phyloP scores from a whole-genome alignment of 1,140 invertebrate genomes.

The Macrotrachela quadricornifera region DNA sequence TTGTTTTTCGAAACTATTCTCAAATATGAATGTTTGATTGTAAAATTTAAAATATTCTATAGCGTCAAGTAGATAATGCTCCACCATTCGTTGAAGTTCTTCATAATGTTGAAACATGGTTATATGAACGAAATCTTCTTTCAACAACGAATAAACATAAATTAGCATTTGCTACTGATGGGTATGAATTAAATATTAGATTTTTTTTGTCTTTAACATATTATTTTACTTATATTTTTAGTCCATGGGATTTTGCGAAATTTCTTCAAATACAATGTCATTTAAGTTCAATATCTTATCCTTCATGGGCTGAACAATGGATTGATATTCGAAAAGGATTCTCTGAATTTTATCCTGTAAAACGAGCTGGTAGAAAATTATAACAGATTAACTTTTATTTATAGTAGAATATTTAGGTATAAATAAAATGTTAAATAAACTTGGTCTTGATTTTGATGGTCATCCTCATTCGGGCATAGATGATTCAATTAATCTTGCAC shows the following conservation, averaged over 20 bases:
- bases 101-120: constrained; percentile 34
- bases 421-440: constrained; percentile 31
- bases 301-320: constrained; percentile 35
- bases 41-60: constrained; percentile 12
- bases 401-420: constrained; percentile 13
- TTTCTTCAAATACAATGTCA: constrained; percentile 39
- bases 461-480: constrained; percentile 33
- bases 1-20: background rate
- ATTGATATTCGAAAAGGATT: constrained; percentile 37
- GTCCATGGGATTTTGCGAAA: constrained; percentile 41
- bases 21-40: background rate
- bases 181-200: constrained; percentile 15
- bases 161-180: constrained; percentile 39
- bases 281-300: constrained; percentile 35
- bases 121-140: constrained; percentile 28
- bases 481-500: constrained; percentile 40
- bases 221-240: constrained; percentile 6
- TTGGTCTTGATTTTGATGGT: constrained; percentile 37
- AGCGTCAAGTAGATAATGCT: constrained; percentile 36
- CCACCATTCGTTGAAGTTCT: constrained; percentile 35
- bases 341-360: background rate
- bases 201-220: too few relatives aligned
- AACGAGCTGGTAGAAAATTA: background rate
- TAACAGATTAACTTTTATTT: too few relatives aligned
- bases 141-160: constrained; percentile 14